Conservation (phyloP, 2,888 invertebrate species). For the Drosophila sordidula region DNA sequence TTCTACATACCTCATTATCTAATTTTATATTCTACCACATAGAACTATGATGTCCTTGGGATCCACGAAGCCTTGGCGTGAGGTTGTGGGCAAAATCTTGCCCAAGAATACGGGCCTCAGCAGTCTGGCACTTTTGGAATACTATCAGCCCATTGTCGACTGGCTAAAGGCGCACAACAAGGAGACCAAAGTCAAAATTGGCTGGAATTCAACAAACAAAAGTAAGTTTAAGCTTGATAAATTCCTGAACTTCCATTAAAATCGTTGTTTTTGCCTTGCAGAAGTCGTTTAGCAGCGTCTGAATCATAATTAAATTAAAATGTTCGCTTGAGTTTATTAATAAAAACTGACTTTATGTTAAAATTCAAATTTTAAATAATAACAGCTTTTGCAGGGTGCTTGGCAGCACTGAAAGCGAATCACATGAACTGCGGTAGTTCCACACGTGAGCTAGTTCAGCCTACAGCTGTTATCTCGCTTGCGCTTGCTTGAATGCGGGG, state of each 20-base stretch:
- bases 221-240: slow-evolving; percentile 59
- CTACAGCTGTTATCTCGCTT: slow-evolving; percentile 14
- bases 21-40: fast-evolving
- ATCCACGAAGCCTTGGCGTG: slow-evolving; percentile 91
- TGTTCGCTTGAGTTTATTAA: slow-evolving; percentile 12
- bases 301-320: background rate
- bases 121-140: slow-evolving; percentile 91
- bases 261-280: slow-evolving; percentile 35
- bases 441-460: slow-evolving; percentile 15
- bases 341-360: slow-evolving; percentile 4
- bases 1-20: slow-evolving; percentile 1
- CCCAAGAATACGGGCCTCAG: slow-evolving; percentile 90
- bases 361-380: slow-evolving; percentile 14
- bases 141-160: slow-evolving; percentile 88
- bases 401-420: slow-evolving; percentile 26
- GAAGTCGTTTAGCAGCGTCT: slow-evolving; percentile 58
- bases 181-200: slow-evolving; percentile 74
- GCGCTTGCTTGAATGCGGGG: background rate
- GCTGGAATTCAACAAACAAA: slow-evolving; percentile 80
- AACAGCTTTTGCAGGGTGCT: slow-evolving; percentile 3
- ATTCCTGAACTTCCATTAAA: background rate
- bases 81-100: slow-evolving; percentile 89
- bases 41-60: slow-evolving; percentile 87
- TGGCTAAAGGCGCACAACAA: slow-evolving; percentile 77
- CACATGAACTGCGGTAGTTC: background rate